Conservation (phyloP, 2,888 invertebrate species). For the Aphidoletes aphidimyza region DNA sequence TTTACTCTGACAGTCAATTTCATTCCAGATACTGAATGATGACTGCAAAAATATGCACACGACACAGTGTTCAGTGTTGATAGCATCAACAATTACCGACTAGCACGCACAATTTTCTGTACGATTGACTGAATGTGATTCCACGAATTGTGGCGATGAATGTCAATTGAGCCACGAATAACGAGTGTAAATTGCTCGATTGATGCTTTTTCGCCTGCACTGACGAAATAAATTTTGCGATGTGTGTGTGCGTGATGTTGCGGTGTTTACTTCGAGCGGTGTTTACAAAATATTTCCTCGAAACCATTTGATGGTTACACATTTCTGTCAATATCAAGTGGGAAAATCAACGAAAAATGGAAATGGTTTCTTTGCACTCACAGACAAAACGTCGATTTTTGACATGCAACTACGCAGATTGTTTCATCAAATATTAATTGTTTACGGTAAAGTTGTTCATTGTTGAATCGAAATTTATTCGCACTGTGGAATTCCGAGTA, state of each 20-base stretch:
- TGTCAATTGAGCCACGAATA: not conserved
- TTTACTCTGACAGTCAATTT: not conserved
- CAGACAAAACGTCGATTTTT: not conserved
- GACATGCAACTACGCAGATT: not conserved
- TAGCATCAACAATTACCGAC: not conserved
- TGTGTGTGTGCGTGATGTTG: not conserved
- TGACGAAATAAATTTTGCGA: not conserved
- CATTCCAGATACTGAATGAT: not conserved
- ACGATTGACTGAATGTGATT: slow-evolving; percentile 42
- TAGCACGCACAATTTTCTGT: not conserved
- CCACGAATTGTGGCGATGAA: no score
- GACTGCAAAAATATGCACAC: not conserved
- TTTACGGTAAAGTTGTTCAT: not conserved
- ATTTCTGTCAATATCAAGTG: slow-evolving; percentile 11
- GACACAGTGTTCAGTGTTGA: not conserved
- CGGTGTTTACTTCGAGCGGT: not conserved
- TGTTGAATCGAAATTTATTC: not conserved
- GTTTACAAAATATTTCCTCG: not conserved
- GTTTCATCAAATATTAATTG: slow-evolving; percentile 9
- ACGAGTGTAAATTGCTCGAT: not conserved
- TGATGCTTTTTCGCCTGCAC: not conserved
- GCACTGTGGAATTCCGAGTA: no score
- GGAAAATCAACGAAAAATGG: slow-evolving; percentile 12
- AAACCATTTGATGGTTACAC: slow-evolving; percentile 17
- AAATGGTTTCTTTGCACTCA: not conserved